Percentiles rank a stretch among this genome's conserved stretches.
These are phyloP conservation scores for Drosophila sucinea DNA, from an alignment of 1,140 invertebrate species.

Conservation along the genomic window DNA sequence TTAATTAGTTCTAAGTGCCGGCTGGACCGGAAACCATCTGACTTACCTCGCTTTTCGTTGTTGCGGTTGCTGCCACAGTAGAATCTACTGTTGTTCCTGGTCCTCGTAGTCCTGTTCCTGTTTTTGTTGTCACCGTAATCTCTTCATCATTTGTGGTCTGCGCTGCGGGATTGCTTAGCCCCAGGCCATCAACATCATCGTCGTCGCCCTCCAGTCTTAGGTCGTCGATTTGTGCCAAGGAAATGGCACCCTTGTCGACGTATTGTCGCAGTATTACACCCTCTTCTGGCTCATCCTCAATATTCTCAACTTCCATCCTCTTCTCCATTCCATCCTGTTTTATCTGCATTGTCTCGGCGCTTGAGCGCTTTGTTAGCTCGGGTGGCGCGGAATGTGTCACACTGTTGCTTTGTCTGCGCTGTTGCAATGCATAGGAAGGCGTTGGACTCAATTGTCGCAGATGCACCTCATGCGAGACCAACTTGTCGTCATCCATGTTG, in stretches of 20 bases:
- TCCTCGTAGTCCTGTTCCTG: conserved; percentile 7
- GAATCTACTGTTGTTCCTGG: background rate
- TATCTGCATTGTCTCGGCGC: conserved; percentile 16
- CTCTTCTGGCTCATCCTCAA: conserved; percentile 43
- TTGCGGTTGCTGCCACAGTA: conserved; percentile 16
- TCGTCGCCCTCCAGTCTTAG: conserved; percentile 61
- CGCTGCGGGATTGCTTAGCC: conserved; percentile 71
- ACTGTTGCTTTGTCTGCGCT: conserved; percentile 56
- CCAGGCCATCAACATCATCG: conserved; percentile 40
- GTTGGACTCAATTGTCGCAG: conserved; percentile 72
- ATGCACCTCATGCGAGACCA: conserved; percentile 75
- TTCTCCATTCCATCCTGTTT: conserved; percentile 31
- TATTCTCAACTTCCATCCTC: background rate
- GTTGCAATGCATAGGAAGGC: conserved; percentile 55
- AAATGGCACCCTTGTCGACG: conserved; percentile 54
- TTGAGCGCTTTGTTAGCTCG: conserved; percentile 49
- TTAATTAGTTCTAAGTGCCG: conserved; percentile 75
- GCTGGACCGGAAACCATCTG: conserved; percentile 33
- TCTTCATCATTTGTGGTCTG: conserved; percentile 69
- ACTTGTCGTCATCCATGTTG: conserved; percentile 78
- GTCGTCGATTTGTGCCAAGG: conserved; percentile 75
- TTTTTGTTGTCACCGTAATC: conserved; percentile 51
- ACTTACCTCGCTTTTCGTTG: conserved; percentile 55
- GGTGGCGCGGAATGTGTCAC: conserved; percentile 62
- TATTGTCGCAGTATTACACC: conserved; percentile 57